Base-by-base conservation (phyloP, 1,140 invertebrate species). In the Apocrypta bakeri region DNA sequence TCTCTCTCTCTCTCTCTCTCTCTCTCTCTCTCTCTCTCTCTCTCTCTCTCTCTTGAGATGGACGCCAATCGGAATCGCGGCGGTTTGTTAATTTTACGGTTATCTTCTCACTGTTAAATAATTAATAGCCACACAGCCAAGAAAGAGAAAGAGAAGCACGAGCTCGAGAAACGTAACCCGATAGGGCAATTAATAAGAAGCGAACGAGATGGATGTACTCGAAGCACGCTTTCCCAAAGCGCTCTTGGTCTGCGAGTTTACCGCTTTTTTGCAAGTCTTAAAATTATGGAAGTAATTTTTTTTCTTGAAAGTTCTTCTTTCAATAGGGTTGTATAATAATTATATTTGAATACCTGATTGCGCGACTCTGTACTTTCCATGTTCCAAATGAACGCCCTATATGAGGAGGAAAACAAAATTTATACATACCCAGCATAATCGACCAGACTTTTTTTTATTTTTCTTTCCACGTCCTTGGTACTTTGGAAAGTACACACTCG, bases 131-230 rank as follows among this genome's bases (percentile, higher is more conserved):
- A 71, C 7, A 2, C 63, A 8, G 40, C 24, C 9, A 27, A 7
- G 48, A 0, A 11, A 21, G 21, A 24, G 27, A 61, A 25, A 24
- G 66, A 71, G 29, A 17, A 17, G 27, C 63, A 14, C 25, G 27
- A 9, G 27, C 68, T 24, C 68, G 68, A 69, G 61, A 77, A 71
- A 40, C 74, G 81, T 82, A 82, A 82, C 74, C 48, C 40, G 64
- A 82, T 82, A 82, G 64, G 73, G 64, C 81, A 40, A 82, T 82
- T 77, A 82, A 82, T 82, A 82, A 71, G 42, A 27, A n/a, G 42
- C 63, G 12, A 71, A 77, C n/a, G 74, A 82, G 81, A 77, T 82
- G 42, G 81, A 77, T 82, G 81, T 61, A 71, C 64, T 69, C 14
- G 61, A 82, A 64, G 21, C 81, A 72, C 73, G 73, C n/a, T 81